Percentiles rank a stretch among this genome's conserved stretches.
These are phyloP conservation scores for Bathynomus jamesi DNA, from an alignment of 1,140 invertebrate genomes.

Conservation along the genomic window DNA sequence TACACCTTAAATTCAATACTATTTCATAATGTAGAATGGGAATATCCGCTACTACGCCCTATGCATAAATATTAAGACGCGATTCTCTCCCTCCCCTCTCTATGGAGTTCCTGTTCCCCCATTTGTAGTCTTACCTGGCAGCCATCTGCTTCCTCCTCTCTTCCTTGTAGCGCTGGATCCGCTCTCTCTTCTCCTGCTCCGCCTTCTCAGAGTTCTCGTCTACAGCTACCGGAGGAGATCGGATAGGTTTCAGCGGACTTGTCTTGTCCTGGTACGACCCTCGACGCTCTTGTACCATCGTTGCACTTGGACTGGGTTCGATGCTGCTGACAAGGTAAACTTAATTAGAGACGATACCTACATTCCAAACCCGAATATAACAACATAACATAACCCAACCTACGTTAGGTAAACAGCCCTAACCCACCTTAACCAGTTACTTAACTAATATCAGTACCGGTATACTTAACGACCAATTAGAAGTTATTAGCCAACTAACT, in stretches of 20 bases:
- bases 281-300: neutral
- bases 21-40: too few relatives aligned
- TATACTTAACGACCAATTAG: too few relatives aligned
- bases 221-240: neutral
- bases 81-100: too few relatives aligned
- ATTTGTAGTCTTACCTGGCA: conserved; percentile 21
- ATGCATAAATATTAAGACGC: too few relatives aligned
- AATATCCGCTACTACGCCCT: too few relatives aligned
- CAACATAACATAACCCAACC: neutral
- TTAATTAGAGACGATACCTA: too few relatives aligned
- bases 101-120: too few relatives aligned
- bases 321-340: neutral
- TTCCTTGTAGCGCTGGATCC: conserved; percentile 59
- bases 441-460: neutral
- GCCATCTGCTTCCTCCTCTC: conserved; percentile 55
- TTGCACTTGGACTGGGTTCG: too few relatives aligned
- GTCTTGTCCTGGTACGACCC: neutral
- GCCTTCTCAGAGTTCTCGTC: conserved; percentile 22
- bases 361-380: neutral
- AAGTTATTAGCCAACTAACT: too few relatives aligned
- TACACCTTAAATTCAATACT: too few relatives aligned
- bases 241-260: neutral
- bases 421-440: neutral
- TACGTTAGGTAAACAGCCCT: neutral
- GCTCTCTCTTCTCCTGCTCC: conserved; percentile 46